These are phyloP conservation scores for Beaufortia kweichowensis DNA, from an alignment of 2,113 vertebrate species.

Conservation along the genomic window DNA sequence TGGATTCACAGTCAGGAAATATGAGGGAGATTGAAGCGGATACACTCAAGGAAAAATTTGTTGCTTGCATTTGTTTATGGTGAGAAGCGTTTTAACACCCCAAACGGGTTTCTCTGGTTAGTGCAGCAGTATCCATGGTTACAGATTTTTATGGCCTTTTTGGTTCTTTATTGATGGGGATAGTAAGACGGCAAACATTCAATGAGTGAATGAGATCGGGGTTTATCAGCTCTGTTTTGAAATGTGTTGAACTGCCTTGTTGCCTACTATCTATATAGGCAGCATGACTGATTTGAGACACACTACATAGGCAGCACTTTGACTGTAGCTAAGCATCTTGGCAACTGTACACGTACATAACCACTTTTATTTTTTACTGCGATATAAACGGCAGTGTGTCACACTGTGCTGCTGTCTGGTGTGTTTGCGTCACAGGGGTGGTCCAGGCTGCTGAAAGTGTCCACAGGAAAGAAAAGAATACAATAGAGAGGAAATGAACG, in stretches of 20 bases:
- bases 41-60: background rate
- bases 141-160: background rate
- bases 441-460: slow-evolving; percentile 44
- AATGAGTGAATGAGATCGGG: background rate
- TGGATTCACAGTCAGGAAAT: slow-evolving; percentile 28
- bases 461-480: slow-evolving; percentile 47
- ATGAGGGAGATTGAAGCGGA: background rate
- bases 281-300: no score
- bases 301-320: no score
- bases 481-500: slow-evolving; percentile 47
- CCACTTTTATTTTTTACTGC: slow-evolving; percentile 51
- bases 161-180: background rate
- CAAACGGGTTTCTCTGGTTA: slow-evolving; percentile 1
- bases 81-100: slow-evolving; percentile 25
- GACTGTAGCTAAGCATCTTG: no score
- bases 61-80: background rate
- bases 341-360: slow-evolving; percentile 8
- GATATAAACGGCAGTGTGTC: slow-evolving; percentile 47
- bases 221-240: background rate
- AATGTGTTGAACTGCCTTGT: no score
- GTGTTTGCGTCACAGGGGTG: slow-evolving; percentile 42
- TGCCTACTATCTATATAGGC: no score
- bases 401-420: slow-evolving; percentile 36
- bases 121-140: slow-evolving; percentile 19
- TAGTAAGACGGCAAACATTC: background rate